Evolutionary conservation across 2,888 invertebrate species (phyloP), one percentile per base, ranked within the genome.

Genomic region (Drosophila prostipennis): DNA sequence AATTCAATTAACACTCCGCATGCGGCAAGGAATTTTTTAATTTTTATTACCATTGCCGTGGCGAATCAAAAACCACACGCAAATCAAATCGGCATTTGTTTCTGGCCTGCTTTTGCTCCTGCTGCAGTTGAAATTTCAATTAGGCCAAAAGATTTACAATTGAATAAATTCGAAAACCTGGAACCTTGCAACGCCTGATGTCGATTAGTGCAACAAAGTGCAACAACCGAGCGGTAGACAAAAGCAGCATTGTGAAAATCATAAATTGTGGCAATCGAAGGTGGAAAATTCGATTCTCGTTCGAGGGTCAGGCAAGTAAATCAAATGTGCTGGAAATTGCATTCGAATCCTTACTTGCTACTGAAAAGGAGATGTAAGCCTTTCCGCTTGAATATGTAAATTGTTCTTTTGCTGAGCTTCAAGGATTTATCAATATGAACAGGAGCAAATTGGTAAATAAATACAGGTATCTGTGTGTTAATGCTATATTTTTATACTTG

Each of bases 1-100:
- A 79, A 85, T 82, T 82, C 77, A 87, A 85, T 82, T 82, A 87
- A 81, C 86, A 79, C 86, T 84, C 72, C 57, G 72, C 73, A 76
- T 76, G 69, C 67, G 68, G 53, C 26, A 6, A 11, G n/a, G 8
- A 53, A 19, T 52, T 39, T 52, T 34, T 23, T 26, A 13, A 39
- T 64, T 45, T 16, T 8, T n/a, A 45, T 29, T 37, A 37, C 51
- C 52, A 45, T 43, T 45, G 29, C 60, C n/a, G 26, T 19, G 45
- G 60, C 14, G 14, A 40, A 45, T 39, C 43, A 36, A 58, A 72
- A 45, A 39, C 26, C 39, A 51, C 54, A 64, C 32, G 19, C 51
- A 32, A 39, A 61, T 61, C 37, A 23, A 61, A 61, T 46, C 61
- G n/a, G 7, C n/a, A 45, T 29, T 45, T 11, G 16, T 29, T 61